These are phyloP conservation scores for Pycnonotus jocosus DNA, from an alignment of 2,113 vertebrate genomes.

Conservation along the genomic window DNA sequence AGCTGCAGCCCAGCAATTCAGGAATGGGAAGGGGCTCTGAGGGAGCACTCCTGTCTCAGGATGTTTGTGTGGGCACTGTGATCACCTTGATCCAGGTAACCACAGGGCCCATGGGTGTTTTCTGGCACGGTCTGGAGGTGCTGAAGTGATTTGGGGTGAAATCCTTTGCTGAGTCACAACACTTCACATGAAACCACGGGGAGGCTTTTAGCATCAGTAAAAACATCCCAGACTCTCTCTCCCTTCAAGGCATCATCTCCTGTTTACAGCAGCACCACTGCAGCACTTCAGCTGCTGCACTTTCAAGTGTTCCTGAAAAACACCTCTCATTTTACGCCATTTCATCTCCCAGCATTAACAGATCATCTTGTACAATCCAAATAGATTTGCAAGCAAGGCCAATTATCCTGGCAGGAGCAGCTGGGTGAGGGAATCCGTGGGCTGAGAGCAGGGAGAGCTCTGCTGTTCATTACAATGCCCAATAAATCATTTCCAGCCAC, in stretches of 20 bases:
- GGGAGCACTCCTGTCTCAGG: not conserved
- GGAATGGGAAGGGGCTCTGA: not conserved
- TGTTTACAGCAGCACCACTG: not conserved
- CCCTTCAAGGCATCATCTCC: fast-evolving
- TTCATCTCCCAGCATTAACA: not conserved
- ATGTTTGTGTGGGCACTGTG: fast-evolving
- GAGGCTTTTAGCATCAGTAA: not conserved
- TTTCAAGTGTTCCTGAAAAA: not conserved
- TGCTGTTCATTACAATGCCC: not conserved
- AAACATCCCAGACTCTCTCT: not conserved
- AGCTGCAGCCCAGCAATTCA: not conserved
- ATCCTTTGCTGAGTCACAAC: not conserved
- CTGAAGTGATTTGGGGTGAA: not conserved
- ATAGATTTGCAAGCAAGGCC: not conserved
- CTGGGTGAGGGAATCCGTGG: not conserved
- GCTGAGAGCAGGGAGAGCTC: not conserved
- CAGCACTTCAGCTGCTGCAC: not conserved
- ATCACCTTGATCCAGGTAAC: not conserved
- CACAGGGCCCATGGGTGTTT: not conserved
- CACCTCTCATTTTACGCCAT: not conserved
- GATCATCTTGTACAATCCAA: not conserved
- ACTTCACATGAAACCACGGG: not conserved
- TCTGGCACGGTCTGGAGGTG: not conserved
- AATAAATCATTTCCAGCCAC: not conserved
- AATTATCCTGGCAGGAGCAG: not conserved